Evolutionary conservation across 2,113 vertebrate species (phyloP).

Genomic region (Crotalus horridus): DNA sequence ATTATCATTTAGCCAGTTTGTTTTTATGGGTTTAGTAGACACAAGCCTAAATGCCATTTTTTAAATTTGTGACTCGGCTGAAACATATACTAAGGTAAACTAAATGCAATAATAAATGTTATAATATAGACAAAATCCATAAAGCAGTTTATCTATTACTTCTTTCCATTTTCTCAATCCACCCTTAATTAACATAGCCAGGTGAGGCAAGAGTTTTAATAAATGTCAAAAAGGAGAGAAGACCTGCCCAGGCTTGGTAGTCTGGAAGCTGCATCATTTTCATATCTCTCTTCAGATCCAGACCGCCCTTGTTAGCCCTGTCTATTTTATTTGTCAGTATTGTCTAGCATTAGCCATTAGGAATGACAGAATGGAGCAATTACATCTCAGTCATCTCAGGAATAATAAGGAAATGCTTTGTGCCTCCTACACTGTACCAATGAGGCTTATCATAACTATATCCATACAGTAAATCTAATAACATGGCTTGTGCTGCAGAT

Average conservation of each 20-base stretch:
- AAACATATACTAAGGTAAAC: not conserved
- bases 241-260: not conserved
- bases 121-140: slow-evolving; percentile 1
- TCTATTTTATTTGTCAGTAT: not conserved
- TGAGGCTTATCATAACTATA: slow-evolving; percentile 23
- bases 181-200: not conserved
- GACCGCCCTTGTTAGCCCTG: slow-evolving; percentile 32
- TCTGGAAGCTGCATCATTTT: not conserved
- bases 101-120: not conserved
- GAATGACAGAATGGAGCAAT: slow-evolving; percentile 9
- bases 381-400: not conserved
- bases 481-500: slow-evolving; percentile 13
- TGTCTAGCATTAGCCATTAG: slow-evolving; percentile 23
- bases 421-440: not conserved
- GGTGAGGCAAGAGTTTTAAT: not conserved
- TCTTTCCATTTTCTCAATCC: not conserved
- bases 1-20: slow-evolving; percentile 19
- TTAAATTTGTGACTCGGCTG: not conserved
- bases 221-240: not conserved
- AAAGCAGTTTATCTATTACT: slow-evolving; percentile 1
- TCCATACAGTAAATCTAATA: not conserved
- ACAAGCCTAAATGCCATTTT: not conserved
- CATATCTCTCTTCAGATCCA: not conserved
- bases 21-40: slow-evolving; percentile 49
- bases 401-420: slow-evolving; percentile 1